Percentiles rank a stretch among this genome's conserved stretches.
phyloP scores from a whole-genome alignment of 2,888 invertebrate species.

The Cecidostiba fungosa region DNA sequence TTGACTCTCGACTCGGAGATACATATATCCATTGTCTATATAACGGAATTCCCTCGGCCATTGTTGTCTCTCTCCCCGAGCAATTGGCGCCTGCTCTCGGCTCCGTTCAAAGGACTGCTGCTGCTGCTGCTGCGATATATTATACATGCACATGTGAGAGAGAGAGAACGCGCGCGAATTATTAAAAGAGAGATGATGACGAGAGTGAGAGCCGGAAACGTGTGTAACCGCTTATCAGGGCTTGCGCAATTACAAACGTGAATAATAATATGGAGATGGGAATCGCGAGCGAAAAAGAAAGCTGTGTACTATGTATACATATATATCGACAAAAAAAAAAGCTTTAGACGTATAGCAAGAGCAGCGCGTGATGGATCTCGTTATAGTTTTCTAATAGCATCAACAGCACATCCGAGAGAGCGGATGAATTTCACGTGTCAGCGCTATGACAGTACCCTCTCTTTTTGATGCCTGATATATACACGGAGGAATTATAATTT shows the following conservation, averaged over 20 bases:
- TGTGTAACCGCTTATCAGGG: constrained; percentile 19
- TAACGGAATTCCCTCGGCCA: constrained; percentile 31
- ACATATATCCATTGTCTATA: constrained; percentile 37
- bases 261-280: neutral
- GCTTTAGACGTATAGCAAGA: neutral
- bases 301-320: too few species aligned
- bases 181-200: neutral
- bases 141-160: neutral
- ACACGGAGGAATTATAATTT: constrained; percentile 42
- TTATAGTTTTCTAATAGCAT: constrained; percentile 13
- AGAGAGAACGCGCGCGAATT: constrained; percentile 6
- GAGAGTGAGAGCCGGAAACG: constrained; percentile 10
- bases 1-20: constrained; percentile 4
- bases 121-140: neutral
- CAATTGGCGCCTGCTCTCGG: neutral
- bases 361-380: neutral
- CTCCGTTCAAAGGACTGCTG: neutral
- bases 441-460: constrained; percentile 3
- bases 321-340: neutral
- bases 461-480: constrained; percentile 5
- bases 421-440: constrained; percentile 44
- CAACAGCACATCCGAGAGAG: neutral
- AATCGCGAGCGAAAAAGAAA: constrained; percentile 16
- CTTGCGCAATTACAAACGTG: constrained; percentile 7
- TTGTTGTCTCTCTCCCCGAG: constrained; percentile 32